These are phyloP conservation scores for Drosophila neocordata DNA, from an alignment of 1,140 invertebrate genomes.

Conservation along the genomic window DNA sequence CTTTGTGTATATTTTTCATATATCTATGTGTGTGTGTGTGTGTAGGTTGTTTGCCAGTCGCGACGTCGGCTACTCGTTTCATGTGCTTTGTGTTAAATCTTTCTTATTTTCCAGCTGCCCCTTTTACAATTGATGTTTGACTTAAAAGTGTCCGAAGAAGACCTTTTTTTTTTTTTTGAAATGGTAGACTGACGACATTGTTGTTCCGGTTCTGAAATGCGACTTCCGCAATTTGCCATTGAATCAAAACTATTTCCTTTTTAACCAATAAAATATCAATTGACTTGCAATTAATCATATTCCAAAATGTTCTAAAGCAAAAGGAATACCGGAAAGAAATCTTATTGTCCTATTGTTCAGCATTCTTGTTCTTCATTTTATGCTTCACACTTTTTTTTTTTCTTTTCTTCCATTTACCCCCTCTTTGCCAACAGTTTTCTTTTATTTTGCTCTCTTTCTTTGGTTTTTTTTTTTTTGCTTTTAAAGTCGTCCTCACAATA, in stretches of 20 bases:
- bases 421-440: too few relatives aligned
- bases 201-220: slow-evolving; percentile 61
- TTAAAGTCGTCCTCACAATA: slow-evolving; percentile 69
- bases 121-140: slow-evolving; percentile 57
- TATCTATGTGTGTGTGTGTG: slow-evolving; percentile 30
- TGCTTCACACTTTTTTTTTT: slow-evolving; percentile 70
- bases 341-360: slow-evolving; percentile 64
- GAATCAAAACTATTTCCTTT: slow-evolving; percentile 37
- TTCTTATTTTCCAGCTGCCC: slow-evolving; percentile 62
- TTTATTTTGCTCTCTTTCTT: slow-evolving; percentile 12
- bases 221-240: slow-evolving; percentile 60
- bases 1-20: slow-evolving; percentile 23
- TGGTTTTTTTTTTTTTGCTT: slow-evolving; percentile 2
- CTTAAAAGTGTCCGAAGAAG: slow-evolving; percentile 21
- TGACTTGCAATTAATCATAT: slow-evolving; percentile 82
- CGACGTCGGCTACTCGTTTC: slow-evolving; percentile 63
- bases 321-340: slow-evolving; percentile 71
- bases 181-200: slow-evolving; percentile 31
- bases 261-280: slow-evolving; percentile 80
- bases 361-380: slow-evolving; percentile 48
- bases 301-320: slow-evolving; percentile 56
- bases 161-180: slow-evolving; percentile 58
- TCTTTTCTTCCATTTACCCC: background rate
- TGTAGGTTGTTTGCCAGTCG: slow-evolving; percentile 61
- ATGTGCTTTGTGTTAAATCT: slow-evolving; percentile 32